Conservation (phyloP, 2,113 vertebrate species). For the Poeciliopsis prolifica region DNA sequence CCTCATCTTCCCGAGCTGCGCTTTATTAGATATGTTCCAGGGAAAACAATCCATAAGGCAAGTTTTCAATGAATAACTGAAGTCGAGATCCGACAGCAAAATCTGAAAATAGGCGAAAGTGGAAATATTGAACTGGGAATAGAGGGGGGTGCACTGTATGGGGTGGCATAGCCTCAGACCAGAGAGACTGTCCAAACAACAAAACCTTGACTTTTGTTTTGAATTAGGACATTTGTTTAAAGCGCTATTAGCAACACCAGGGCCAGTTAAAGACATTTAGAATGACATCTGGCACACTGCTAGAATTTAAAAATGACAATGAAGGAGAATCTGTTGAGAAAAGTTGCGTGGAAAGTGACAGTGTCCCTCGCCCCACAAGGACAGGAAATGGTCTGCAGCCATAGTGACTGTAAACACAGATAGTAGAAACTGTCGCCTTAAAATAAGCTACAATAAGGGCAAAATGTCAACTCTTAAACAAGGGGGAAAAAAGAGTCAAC, state of each 20-base stretch:
- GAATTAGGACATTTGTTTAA: no score
- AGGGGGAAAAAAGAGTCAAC: not conserved
- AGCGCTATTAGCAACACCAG: not conserved
- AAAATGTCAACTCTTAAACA: not conserved
- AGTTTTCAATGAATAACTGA: no score
- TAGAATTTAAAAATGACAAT: not conserved
- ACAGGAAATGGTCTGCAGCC: not conserved
- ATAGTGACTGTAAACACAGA: not conserved
- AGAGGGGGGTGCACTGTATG: no score
- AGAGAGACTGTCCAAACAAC: no score
- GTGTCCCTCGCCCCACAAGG: not conserved
- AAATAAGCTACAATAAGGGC: not conserved
- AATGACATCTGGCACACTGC: not conserved
- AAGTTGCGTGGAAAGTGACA: not conserved
- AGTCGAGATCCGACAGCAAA: no score
- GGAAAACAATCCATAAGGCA: no score
- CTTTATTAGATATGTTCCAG: no score
- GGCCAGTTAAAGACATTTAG: not conserved
- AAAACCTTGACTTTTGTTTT: no score
- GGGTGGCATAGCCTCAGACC: no score
- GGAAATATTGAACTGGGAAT: no score
- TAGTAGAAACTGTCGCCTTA: not conserved
- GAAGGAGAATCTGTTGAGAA: not conserved
- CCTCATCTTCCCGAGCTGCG: no score
- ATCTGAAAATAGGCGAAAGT: no score